Conservation (phyloP, 2,113 vertebrate species). For the Henicopernis longicauda region DNA sequence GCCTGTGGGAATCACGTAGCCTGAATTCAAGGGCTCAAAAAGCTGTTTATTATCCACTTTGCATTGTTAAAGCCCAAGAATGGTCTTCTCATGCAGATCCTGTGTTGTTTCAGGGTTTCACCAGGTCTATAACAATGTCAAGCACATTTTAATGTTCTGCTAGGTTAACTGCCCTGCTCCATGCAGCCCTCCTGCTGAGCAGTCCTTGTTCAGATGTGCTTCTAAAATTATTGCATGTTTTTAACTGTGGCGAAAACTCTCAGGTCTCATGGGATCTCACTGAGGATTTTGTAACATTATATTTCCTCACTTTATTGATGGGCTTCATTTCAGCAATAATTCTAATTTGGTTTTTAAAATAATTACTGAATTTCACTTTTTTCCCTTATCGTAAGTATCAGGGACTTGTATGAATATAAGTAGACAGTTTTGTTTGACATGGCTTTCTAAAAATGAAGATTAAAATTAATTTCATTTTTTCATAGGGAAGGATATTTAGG, state of each 20-base stretch:
- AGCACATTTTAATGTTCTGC: not conserved
- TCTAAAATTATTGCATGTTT: not conserved
- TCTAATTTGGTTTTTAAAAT: not conserved
- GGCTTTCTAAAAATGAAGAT: not conserved
- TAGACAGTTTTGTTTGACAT: not conserved
- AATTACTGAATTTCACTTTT: not conserved
- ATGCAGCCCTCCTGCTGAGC: not conserved
- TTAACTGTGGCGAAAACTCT: not conserved
- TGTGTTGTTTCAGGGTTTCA: not conserved
- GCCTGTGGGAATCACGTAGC: not conserved
- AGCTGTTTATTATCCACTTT: not conserved
- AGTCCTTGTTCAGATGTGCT: not conserved
- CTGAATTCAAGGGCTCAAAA: not conserved
- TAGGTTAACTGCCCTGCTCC: not conserved
- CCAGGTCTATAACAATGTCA: not conserved
- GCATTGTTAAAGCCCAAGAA: not conserved
- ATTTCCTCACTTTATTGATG: not conserved
- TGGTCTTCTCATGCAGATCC: not conserved
- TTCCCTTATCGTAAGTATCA: not conserved
- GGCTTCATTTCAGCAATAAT: not conserved
- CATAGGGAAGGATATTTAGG: not conserved
- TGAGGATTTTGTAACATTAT: rapidly evolving
- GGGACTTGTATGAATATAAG: no score
- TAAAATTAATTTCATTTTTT: not conserved
- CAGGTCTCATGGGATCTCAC: not conserved